Evolutionary conservation across 1,140 invertebrate species (phyloP), one percentile per base, ranked within the genome.

Genomic region (Aphaenogaster rudis): DNA sequence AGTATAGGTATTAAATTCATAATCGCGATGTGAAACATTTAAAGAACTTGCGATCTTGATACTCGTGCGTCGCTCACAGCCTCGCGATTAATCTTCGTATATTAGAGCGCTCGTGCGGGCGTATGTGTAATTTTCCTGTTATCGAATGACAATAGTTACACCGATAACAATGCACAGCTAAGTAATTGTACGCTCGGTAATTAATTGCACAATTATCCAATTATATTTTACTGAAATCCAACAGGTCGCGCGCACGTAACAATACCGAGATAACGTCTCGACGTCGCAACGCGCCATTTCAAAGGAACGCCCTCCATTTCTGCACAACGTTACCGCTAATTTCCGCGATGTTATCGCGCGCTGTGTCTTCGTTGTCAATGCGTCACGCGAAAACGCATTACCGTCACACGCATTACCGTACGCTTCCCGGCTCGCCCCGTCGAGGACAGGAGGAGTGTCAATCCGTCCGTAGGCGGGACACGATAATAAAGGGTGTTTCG

Each of bases 181-280:
- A 6, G 64, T 81, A 81, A 81, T 71, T 81, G 64, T 11, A 71
- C 78, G 39, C 77, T 28, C 45, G n/a, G 36, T 81, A 81, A 81
- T 81, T 81, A 81, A 81, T 81, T 66, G 79, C 66, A 42, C 66
- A 71, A 81, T 81, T 81, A 71, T 81, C 39, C 79, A 71, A 57
- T 81, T 81, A 81, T 66, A 71, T 71, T 81, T 71, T 69, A 69
- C 50, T 81, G n/a, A 81, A 71, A 81, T 81, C 36, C 64, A 69
- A 71, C 50, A 81, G 66, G 48, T 54, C 78, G 48, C 78, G 48
- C 78, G 48, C 78, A 28, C 66, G 21, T 39, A 57, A 81, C 52
- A 66, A 71, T 69, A 39, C 36, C 50, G 78, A 71, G 64, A 57
- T 81, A 81, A 81, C 50, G 64, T 81, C 50, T 57, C 39, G 21